Percentiles rank a stretch among this genome's conserved stretches.
These are phyloP conservation scores for Acronicta leporina DNA, from an alignment of 2,888 invertebrate genomes.

Conservation along the genomic window DNA sequence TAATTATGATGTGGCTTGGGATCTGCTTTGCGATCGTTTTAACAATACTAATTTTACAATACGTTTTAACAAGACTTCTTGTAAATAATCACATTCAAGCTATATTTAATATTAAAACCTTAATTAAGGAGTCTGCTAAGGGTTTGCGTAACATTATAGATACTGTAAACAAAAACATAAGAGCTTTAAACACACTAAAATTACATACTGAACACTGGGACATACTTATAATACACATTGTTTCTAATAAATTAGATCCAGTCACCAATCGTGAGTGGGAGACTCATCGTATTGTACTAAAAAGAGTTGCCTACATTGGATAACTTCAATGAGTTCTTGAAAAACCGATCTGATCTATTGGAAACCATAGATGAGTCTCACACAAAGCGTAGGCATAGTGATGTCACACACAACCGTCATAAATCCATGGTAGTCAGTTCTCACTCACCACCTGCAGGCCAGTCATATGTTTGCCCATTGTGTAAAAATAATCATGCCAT, in stretches of 20 bases:
- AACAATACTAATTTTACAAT: too few species aligned
- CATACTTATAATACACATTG: slow-evolving; percentile 6
- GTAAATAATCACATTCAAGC: slow-evolving; percentile 7
- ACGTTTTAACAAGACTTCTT: neutral
- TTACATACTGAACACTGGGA: slow-evolving; percentile 8
- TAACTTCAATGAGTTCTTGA: neutral
- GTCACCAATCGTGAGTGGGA: slow-evolving; percentile 14
- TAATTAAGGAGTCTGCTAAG: too few species aligned
- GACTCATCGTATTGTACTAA: neutral
- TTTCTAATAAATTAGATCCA: slow-evolving; percentile 13
- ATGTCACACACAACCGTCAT: neutral
- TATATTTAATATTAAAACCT: slow-evolving; percentile 3
- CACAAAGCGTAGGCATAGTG: neutral
- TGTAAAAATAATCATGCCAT: too few species aligned
- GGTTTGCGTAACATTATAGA: slow-evolving; percentile 2
- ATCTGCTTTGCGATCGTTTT: slow-evolving; percentile 1
- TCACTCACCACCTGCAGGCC: too few species aligned
- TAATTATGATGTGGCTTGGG: slow-evolving; percentile 2
- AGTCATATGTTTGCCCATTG: too few species aligned
- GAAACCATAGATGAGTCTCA: neutral
- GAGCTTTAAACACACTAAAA: neutral
- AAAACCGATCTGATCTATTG: neutral
- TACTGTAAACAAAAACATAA: neutral
- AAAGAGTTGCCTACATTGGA: slow-evolving; percentile 1
- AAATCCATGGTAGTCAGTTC: neutral